Evolutionary conservation across 2,888 invertebrate genomes (phyloP).

Genomic region (Carcina quercana): DNA sequence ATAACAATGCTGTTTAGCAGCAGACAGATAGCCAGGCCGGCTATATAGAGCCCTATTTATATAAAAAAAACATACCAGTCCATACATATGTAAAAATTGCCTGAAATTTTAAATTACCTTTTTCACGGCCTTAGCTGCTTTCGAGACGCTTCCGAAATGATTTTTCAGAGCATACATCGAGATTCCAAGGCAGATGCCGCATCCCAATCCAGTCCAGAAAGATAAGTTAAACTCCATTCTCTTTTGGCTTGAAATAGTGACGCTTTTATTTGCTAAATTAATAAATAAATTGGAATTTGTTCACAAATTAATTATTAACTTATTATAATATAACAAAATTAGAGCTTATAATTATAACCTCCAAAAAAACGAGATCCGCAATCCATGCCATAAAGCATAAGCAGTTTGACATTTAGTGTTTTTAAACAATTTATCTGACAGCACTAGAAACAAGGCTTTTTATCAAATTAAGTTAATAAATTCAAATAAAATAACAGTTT

Average conservation of each 20-base stretch:
- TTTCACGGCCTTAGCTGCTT: constrained; percentile 32
- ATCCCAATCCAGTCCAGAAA: constrained; percentile 58
- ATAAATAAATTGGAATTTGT: no score
- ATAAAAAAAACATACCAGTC: background rate
- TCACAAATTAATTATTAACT: no score
- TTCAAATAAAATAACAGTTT: no score
- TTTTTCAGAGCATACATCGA: constrained; percentile 49
- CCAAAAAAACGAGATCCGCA: no score
- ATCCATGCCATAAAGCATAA: no score
- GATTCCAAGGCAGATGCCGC: constrained; percentile 61
- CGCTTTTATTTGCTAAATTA: no score
- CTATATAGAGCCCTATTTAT: background rate
- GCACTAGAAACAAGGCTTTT: no score
- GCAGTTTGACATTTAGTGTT: no score
- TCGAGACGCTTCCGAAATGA: constrained; percentile 32
- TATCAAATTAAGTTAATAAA: no score
- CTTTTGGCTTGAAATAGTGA: constrained; percentile 42
- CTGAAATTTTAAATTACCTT: constrained; percentile 29
- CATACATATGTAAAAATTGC: background rate
- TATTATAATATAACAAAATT: no score
- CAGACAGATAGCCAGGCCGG: background rate
- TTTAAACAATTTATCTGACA: no score
- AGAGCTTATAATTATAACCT: no score
- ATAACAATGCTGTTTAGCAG: background rate
- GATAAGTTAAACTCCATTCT: constrained; percentile 55